Evolutionary conservation across 2,797 vertebrate species (phyloP), one percentile per base, ranked within the genome.

Genomic region (Sardinella longiceps): DNA sequence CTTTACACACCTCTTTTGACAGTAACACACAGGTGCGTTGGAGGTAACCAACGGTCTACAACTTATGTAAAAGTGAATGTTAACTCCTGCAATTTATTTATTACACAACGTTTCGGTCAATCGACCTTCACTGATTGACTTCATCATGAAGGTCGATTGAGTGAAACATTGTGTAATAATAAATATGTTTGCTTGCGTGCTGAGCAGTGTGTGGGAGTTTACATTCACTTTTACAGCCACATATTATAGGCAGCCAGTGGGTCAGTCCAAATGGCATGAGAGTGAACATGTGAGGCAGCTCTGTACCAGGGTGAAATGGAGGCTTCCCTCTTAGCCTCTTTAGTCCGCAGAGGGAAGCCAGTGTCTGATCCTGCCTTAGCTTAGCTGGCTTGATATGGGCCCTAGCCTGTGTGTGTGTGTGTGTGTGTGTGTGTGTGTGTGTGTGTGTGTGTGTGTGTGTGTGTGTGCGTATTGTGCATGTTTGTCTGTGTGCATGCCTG

Each of bases 351-450:
- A 5, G 20, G 14, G 20, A 77, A 77, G 33, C 70, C 70, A 43
- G 70, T 23, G 33, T 77, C 37, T 39, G 70, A 77, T 43, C 37
- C 70, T 15, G 37, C 70, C 37, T 77, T 5, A 43, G 70, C 70
- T 77, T 39, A 77, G 70, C 70, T 77, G 37, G 70, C 70, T 33
- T 77, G 70, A 39, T 77, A 37, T 74, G 66, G 66, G 66, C 37
- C 37, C 20, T 20, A 3, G 25, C n/a, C 2, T 60, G 11, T 70
- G 28, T 70, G 3, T 15, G 28, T 25, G 12, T 33, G 12, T 33
- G 28, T 33, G 37, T 77, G 37, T 74, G 66, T 77, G 18, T 77
- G 33, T 77, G 15, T 39, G 18, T 23, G 18, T 20, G 18, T 20
- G 33, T 39, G 33, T 15, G 20, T 30, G 28, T 66, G 60, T 30